Base-by-base conservation (phyloP, 2,888 invertebrate species). In the Anticlea derivata region DNA sequence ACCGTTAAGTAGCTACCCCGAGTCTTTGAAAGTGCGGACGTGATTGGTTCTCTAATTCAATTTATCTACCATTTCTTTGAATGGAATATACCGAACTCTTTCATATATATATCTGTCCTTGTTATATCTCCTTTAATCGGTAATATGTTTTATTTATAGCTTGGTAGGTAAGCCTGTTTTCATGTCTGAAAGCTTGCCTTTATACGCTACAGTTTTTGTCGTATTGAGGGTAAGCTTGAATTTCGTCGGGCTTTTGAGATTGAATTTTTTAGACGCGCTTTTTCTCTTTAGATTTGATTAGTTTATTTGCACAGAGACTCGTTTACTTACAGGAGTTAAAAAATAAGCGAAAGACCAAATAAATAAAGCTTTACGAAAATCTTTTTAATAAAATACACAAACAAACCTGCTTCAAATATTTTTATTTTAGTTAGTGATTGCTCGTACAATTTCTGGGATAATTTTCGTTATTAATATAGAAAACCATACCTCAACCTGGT, bases 41-140 rank as follows among this genome's bases (percentile, higher is more conserved):
- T 74, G 74, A 73, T 71, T 71, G 72, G 67, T 61, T 63, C 63
- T 70, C 65, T 73, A 75, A 75, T 70, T 68, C 68, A 65, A 70
- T 76, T 69, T 70, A 67, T 65, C 63, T 63, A 47, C 49, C 51
- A 24, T 38, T 47, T 46, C 53, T 55, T 41, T 47, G 50, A 58
- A 58, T 53, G 56, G 54, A 56, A 60, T 55, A 50, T 51, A 47
- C 37, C 35, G 31, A 45, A 58, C 52, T 58, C 58, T 61, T 65
- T 61, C 50, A 60, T 61, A 8, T 43, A 35, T 41, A 20, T 31
- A 7, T 29, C 23, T 31, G 22, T 43, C 52, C 54, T 55, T 60
- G 58, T 61, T 54, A 60, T 60, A 61, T 55, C 50, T 44, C 44
- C 46, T 10, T 41, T 59, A 60, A 59, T 54, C 50, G 57, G 55